phyloP scores from a whole-genome alignment of 2,888 invertebrate species.

The Balanococcus diminutus region DNA sequence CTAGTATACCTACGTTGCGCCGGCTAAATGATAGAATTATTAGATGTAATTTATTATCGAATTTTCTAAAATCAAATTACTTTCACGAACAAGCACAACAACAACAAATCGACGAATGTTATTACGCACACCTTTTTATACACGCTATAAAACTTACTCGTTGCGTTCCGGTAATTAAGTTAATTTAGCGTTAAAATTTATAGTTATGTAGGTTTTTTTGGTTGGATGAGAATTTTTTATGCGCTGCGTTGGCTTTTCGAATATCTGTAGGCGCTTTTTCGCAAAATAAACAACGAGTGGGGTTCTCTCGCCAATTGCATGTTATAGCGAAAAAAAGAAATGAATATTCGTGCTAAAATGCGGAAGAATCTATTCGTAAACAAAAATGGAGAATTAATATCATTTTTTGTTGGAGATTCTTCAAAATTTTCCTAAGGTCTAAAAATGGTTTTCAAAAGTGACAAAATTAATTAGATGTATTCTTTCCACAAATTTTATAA shows the following conservation, averaged over 20 bases:
- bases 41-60: constrained; percentile 8
- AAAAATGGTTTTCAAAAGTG: too few relatives aligned
- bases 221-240: neutral
- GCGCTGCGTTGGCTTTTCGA: neutral
- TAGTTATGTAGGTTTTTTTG: neutral
- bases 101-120: neutral
- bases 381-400: too few relatives aligned
- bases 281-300: neutral
- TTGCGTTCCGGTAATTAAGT: constrained; percentile 5
- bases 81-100: neutral
- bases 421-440: too few relatives aligned
- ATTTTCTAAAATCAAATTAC: constrained; percentile 12
- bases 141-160: neutral
- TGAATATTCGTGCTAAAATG: too few relatives aligned
- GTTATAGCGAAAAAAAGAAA: too few relatives aligned
- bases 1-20: neutral
- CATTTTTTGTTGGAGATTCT: too few relatives aligned
- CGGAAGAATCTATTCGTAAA: too few relatives aligned
- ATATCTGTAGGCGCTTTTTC: neutral
- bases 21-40: constrained; percentile 21
- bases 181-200: constrained; percentile 5
- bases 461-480: too few relatives aligned
- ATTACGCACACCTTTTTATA: neutral
- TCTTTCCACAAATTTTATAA: too few relatives aligned
- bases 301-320: neutral